Evolutionary conservation across 2,797 vertebrate genomes (phyloP).

Genomic region (Heteromormyrus szaboi): DNA sequence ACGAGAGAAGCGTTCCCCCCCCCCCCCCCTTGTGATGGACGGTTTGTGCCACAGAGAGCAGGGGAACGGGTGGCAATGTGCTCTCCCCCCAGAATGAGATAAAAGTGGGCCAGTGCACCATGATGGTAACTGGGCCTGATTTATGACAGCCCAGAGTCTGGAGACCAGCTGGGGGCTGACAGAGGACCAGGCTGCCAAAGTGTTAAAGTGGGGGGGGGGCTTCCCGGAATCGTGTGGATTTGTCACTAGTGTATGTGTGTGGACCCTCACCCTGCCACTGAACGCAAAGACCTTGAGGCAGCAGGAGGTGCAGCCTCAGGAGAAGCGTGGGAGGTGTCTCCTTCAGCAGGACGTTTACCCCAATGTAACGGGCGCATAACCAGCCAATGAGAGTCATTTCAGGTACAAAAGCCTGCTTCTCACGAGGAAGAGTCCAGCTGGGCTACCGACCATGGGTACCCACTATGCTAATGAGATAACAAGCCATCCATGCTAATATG

Average conservation of each 20-base stretch:
- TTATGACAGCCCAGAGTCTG: slow-evolving; percentile 51
- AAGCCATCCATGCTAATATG: background rate
- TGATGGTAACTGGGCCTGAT: slow-evolving; percentile 59
- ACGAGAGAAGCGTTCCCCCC: background rate
- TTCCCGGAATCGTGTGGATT: background rate
- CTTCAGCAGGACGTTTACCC: background rate
- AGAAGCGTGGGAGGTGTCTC: background rate
- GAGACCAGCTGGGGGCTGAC: slow-evolving; percentile 48
- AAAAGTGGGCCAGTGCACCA: slow-evolving; percentile 42
- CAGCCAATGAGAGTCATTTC: background rate
- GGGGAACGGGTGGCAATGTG: background rate
- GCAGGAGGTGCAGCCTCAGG: background rate
- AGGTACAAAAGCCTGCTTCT: background rate
- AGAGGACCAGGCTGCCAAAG: slow-evolving; percentile 45
- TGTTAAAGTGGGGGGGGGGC: slow-evolving; percentile 45
- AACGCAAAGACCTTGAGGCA: background rate
- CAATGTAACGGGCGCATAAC: background rate
- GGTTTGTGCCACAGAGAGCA: background rate
- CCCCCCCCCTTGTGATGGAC: background rate
- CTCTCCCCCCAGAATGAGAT: slow-evolving; percentile 17
- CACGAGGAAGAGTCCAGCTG: background rate
- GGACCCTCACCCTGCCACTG: background rate
- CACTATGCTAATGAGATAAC: background rate
- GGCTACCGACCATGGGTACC: background rate
- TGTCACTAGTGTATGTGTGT: slow-evolving; percentile 8